Evolutionary conservation across 1,140 invertebrate species (phyloP).

Genomic region (Ips typographus): DNA sequence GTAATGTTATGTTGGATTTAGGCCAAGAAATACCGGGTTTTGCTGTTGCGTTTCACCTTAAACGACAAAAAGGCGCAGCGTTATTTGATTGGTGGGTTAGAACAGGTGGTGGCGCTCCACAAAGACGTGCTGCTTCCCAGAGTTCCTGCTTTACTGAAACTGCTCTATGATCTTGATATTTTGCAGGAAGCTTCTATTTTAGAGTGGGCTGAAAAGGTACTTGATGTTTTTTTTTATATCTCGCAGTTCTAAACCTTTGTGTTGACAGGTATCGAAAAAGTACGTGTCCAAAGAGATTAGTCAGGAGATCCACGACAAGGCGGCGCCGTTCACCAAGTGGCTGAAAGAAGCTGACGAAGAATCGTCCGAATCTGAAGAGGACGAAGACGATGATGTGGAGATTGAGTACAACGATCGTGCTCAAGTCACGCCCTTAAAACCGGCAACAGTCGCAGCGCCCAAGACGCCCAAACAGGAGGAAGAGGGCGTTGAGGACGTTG

Average conservation of each 20-base stretch:
- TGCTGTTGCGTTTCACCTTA: slow-evolving; percentile 84
- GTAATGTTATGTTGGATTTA: slow-evolving; percentile 12
- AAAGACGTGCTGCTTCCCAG: slow-evolving; percentile 80
- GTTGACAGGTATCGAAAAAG: slow-evolving; percentile 72
- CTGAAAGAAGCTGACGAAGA: slow-evolving; percentile 96
- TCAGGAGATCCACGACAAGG: slow-evolving; percentile 89
- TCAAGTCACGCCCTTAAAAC: slow-evolving; percentile 71
- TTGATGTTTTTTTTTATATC: neutral
- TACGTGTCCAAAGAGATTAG: slow-evolving; percentile 90
- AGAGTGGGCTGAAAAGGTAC: slow-evolving; percentile 91
- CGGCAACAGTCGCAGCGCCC: slow-evolving; percentile 53
- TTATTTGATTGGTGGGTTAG: slow-evolving; percentile 92
- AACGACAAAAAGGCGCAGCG: slow-evolving; percentile 91
- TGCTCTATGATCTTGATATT: slow-evolving; percentile 94
- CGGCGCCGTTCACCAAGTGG: slow-evolving; percentile 94
- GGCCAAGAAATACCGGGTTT: slow-evolving; percentile 61
- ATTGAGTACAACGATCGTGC: slow-evolving; percentile 87
- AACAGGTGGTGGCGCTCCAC: slow-evolving; percentile 87
- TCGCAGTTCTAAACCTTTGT: no score
- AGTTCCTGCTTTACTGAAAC: slow-evolving; percentile 87
- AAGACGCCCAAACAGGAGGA: slow-evolving; percentile 63
- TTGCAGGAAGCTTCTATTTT: slow-evolving; percentile 90
- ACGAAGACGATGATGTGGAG: slow-evolving; percentile 62
- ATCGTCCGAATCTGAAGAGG: slow-evolving; percentile 69
- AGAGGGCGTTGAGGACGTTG: slow-evolving; percentile 75